A percentile compares a stretch with the other conserved stretches of the same genome.
phyloP scores from a whole-genome alignment of 2,113 vertebrate genomes.

The Manacus vitellinus region DNA sequence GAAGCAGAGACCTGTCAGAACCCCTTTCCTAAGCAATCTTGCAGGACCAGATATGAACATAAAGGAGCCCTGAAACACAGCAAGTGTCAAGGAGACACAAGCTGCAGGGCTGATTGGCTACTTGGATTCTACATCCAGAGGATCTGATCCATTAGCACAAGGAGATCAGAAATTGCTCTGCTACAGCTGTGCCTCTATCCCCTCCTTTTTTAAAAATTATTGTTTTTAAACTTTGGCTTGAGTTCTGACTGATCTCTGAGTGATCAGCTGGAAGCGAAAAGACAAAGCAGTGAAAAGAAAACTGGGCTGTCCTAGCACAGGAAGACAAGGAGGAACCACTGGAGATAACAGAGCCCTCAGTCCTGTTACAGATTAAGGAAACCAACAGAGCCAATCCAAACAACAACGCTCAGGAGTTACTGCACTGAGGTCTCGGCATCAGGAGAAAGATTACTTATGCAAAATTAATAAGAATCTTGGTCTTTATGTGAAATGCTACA shows the following conservation, averaged over 20 bases:
- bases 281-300: not conserved
- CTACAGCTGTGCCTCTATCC: not conserved
- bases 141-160: not conserved
- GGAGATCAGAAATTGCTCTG: not conserved
- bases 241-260: not conserved
- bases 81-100: not conserved
- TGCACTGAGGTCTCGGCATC: not conserved
- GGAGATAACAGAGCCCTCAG: not conserved
- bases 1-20: not conserved
- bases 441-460: not conserved
- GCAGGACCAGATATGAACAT: not conserved
- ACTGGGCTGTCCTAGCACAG: not conserved
- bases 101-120: not conserved
- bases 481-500: not conserved
- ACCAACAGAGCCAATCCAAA: not conserved
- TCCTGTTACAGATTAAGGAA: not conserved
- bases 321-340: not conserved
- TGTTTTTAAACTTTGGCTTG: not conserved
- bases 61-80: not conserved
- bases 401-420: not conserved
- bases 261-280: not conserved
- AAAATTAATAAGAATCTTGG: slow-evolving; percentile 22
- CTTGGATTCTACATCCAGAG: not conserved
- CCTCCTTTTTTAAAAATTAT: not conserved
- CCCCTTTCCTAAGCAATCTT: not conserved